Base-by-base conservation (phyloP, 2,888 invertebrate species). In the Callimorpha dominula region DNA sequence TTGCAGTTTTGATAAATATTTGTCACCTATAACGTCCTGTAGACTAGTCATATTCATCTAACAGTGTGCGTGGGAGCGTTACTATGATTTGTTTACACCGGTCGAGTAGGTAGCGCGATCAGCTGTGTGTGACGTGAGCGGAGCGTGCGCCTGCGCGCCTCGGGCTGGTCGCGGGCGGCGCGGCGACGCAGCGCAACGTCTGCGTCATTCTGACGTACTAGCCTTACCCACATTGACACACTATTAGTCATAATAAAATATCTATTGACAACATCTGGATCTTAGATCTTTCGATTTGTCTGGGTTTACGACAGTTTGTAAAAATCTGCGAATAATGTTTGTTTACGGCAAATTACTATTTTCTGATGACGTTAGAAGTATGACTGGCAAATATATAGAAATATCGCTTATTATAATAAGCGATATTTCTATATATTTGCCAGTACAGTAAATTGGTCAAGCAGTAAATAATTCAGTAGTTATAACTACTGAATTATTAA, bases 1-100 rank as follows among this genome's bases (percentile, higher is more conserved):
- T 73, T 66, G 75, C 72, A 76, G 75, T 72, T 76, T 79, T 79
- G 70, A 83, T 85, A 82, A 86, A 85, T 87, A 84, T 84, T 49
- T 84, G 85, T 73, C 77, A 79, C 67, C 74, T 85, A 74, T 78
- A 0, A 46, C 4, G 43, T 46, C 76, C 73, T 72, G 70, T 72
- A 71, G 72, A 69, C 79, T 78, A 74, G 80, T 74, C 74, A 81
- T 79, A 74, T 77, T 82, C 74, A 80, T 85, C 78, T 82, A 79
- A 81, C 78, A 77, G 78, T 80, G 78, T 72, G 92, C 93, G 94
- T 94, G 93, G 93, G 92, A 91, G 92, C 86, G 84, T 85, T 93
- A 94, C 94, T 94, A 94, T 94, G 93, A 93, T 94, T 93, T 94
- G 94, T 94, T 95, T 94, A 94, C 93, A 87, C 88, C 86, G 87